Evolutionary conservation across 1,140 invertebrate genomes (phyloP).

Genomic region (Chymomyza costata): DNA sequence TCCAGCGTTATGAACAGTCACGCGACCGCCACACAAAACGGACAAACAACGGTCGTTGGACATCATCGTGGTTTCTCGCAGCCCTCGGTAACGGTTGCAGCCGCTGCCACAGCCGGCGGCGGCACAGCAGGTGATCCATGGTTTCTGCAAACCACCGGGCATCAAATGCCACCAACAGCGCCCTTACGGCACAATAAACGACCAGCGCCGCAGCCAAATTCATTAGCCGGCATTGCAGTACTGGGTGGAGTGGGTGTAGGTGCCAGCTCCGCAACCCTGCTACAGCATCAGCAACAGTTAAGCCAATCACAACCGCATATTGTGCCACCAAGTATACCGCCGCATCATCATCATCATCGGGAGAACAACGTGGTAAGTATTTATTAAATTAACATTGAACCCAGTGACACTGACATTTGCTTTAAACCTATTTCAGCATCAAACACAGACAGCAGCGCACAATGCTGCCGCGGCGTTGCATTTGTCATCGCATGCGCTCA

Average conservation of each 20-base stretch:
- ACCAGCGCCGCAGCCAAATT: slow-evolving; percentile 69
- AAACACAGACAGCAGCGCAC: slow-evolving; percentile 24
- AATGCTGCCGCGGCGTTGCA: slow-evolving; percentile 48
- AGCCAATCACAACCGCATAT: slow-evolving; percentile 74
- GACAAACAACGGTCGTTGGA: slow-evolving; percentile 74
- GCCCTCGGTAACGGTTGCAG: slow-evolving; percentile 62
- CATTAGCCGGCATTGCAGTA: slow-evolving; percentile 11
- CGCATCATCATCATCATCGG: slow-evolving; percentile 68
- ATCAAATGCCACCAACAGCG: slow-evolving; percentile 74
- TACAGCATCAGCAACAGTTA: slow-evolving; percentile 62
- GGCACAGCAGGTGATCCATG: slow-evolving; percentile 73
- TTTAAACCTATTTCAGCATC: slow-evolving; percentile 46
- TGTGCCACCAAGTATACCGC: slow-evolving; percentile 69
- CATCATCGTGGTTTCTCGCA: slow-evolving; percentile 75
- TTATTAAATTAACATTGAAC: slow-evolving; percentile 9
- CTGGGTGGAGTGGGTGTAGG: slow-evolving; percentile 19
- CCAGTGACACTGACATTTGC: slow-evolving; percentile 15
- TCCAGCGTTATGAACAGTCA: slow-evolving; percentile 72
- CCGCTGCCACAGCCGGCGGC: slow-evolving; percentile 36
- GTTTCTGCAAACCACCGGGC: slow-evolving; percentile 74
- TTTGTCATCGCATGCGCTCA: slow-evolving; percentile 73
- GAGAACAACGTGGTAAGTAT: slow-evolving; percentile 60
- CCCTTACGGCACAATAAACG: slow-evolving; percentile 73
- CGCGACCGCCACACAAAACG: slow-evolving; percentile 70
- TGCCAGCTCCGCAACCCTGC: slow-evolving; percentile 20